These are phyloP conservation scores for Microplitis manilae DNA, from an alignment of 2,888 invertebrate species.

Conservation along the genomic window DNA sequence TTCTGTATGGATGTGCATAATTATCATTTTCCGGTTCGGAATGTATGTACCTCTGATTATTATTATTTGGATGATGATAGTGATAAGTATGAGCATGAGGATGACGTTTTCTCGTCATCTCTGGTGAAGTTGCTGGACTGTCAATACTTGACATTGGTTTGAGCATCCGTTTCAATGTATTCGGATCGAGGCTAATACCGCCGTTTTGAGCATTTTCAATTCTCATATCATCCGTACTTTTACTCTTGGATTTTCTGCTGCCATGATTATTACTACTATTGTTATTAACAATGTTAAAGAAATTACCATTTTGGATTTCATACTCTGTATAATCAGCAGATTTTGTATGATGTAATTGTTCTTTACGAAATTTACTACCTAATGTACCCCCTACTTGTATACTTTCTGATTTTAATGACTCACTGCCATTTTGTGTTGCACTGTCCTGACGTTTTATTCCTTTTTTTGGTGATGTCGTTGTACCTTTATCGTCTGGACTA, in stretches of 20 bases:
- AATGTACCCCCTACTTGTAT: conserved; percentile 87
- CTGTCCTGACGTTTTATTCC: conserved; percentile 74
- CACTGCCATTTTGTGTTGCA: conserved; percentile 68
- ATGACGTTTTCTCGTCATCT: conserved; percentile 88
- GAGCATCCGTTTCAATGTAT: conserved; percentile 92
- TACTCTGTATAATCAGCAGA: conserved; percentile 75
- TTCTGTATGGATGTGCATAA: conserved; percentile 65
- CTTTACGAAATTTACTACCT: conserved; percentile 63
- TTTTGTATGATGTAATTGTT: conserved; percentile 71
- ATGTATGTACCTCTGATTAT: conserved; percentile 76
- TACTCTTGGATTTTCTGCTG: conserved; percentile 83
- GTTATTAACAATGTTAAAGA: conserved; percentile 70
- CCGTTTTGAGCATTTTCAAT: conserved; percentile 69
- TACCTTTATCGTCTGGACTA: conserved; percentile 71
- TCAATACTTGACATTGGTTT: conserved; percentile 94
- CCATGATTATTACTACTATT: conserved; percentile 62
- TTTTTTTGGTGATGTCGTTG: conserved; percentile 71
- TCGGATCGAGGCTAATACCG: conserved; percentile 80
- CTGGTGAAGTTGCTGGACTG: conserved; percentile 91
- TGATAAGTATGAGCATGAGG: conserved; percentile 76
- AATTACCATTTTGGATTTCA: conserved; percentile 70
- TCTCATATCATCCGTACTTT: conserved; percentile 92
- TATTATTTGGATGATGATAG: conserved; percentile 69
- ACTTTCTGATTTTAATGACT: conserved; percentile 82
- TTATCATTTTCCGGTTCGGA: conserved; percentile 71